Percentiles rank a stretch among this genome's conserved stretches.
Evolutionary conservation across 2,113 vertebrate genomes (phyloP).

Genomic region (Neolamprologus cancellatus): DNA sequence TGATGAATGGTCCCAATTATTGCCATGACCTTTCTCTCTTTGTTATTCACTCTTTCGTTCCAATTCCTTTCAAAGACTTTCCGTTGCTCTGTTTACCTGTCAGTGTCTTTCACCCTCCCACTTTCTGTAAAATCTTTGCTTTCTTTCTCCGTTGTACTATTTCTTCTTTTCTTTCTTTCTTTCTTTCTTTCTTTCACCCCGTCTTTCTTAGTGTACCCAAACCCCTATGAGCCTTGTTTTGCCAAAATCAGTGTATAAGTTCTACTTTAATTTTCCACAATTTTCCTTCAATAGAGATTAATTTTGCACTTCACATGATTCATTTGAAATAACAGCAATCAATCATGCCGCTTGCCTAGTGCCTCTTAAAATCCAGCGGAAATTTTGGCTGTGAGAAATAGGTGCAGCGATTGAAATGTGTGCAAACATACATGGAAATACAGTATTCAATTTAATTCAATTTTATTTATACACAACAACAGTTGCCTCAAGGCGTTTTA

Average conservation of each 20-base stretch:
- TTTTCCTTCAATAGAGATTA: background rate
- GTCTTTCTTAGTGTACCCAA: background rate
- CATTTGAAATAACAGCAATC: background rate
- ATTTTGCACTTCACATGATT: background rate
- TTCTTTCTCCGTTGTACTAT: background rate
- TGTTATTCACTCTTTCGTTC: background rate
- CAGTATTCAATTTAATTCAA: background rate
- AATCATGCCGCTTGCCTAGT: background rate
- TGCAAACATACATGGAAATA: background rate
- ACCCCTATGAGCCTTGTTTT: background rate
- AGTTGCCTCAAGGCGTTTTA: background rate
- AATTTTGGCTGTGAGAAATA: background rate
- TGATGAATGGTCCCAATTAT: slow-evolving; percentile 47
- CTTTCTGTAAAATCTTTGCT: background rate
- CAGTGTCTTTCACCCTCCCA: background rate
- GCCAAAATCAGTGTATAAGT: background rate
- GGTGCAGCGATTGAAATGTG: background rate
- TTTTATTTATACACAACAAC: background rate
- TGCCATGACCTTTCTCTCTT: slow-evolving; percentile 32
- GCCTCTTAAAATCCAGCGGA: background rate
- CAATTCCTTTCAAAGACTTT: background rate
- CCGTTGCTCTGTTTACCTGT: background rate
- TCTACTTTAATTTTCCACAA: background rate
- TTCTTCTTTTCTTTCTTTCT: background rate
- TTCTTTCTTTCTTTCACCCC: background rate